Conservation (phyloP, 2,797 vertebrate genomes). For the Coregonus sp. region DNA sequence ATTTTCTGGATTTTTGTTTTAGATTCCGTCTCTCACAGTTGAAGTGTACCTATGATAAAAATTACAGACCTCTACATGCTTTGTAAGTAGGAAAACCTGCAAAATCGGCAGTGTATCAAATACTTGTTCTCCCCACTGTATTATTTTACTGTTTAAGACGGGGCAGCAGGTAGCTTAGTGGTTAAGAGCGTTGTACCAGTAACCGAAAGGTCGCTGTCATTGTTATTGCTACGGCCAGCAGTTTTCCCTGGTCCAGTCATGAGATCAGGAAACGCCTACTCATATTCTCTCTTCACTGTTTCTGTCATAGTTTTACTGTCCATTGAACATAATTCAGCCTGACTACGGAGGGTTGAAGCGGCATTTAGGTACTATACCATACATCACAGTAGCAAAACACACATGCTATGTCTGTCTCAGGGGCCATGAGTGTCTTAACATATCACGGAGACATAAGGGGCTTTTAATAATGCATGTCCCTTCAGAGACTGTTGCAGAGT, state of each 20-base stretch:
- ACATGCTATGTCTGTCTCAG: conserved; percentile 12
- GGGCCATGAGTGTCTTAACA: conserved; percentile 37
- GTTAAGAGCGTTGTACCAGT: too few relatives aligned
- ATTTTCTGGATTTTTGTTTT: too few relatives aligned
- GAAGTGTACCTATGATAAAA: too few relatives aligned
- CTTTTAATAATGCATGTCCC: conserved; percentile 44
- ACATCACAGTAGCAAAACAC: conserved; percentile 29
- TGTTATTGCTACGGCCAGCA: background rate
- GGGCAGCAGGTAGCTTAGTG: too few relatives aligned
- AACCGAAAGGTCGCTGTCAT: too few relatives aligned
- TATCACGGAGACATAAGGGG: conserved; percentile 28
- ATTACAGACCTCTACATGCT: too few relatives aligned
- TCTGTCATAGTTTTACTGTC: background rate
- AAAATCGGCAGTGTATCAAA: too few relatives aligned
- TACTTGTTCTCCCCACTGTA: background rate
- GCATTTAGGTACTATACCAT: conserved; percentile 6
- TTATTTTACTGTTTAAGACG: too few relatives aligned
- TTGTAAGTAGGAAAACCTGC: too few relatives aligned
- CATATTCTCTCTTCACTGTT: too few relatives aligned
- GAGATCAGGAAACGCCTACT: background rate
- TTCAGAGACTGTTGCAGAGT: conserved; percentile 12
- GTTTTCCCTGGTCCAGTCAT: background rate
- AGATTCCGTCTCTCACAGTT: too few relatives aligned
- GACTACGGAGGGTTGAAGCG: background rate
- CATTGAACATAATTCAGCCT: background rate